These are phyloP conservation scores for Rotaria magnacalcarata DNA, from an alignment of 2,888 invertebrate species.

Conservation along the genomic window DNA sequence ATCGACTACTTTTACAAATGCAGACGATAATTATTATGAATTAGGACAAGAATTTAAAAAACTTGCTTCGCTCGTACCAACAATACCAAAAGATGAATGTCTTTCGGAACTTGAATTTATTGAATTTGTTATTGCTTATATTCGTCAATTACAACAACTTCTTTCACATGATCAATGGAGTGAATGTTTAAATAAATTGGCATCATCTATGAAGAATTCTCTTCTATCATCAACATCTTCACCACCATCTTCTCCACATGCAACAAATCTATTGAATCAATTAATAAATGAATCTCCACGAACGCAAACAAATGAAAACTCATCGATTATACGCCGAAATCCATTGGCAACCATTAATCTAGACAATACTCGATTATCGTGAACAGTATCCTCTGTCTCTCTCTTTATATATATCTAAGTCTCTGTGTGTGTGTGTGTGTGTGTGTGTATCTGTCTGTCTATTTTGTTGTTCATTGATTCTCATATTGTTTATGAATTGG, in stretches of 20 bases:
- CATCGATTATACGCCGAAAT: background rate
- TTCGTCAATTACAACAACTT: slow-evolving; percentile 18
- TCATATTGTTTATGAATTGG: background rate
- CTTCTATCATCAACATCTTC: background rate
- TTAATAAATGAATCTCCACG: background rate
- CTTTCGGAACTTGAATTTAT: slow-evolving; percentile 16
- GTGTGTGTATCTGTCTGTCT: background rate
- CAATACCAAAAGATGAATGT: slow-evolving; percentile 11
- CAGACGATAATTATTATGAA: background rate
- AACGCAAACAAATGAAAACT: background rate
- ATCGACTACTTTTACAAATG: background rate
- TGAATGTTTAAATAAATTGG: slow-evolving; percentile 23
- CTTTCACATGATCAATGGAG: background rate
- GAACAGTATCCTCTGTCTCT: background rate
- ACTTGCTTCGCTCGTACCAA: background rate
- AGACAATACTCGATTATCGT: slow-evolving; percentile 20
- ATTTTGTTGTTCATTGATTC: slow-evolving; percentile 1
- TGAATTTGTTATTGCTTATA: slow-evolving; percentile 11
- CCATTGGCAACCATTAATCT: slow-evolving; percentile 20
- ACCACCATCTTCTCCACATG: background rate
- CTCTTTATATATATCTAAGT: background rate
- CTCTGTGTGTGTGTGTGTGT: background rate
- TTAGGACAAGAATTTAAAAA: slow-evolving; percentile 30
- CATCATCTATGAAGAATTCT: slow-evolving; percentile 4
- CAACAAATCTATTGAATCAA: background rate